These are phyloP conservation scores for Platynereis dumerilii DNA, from an alignment of 2,888 invertebrate species.

Conservation along the genomic window DNA sequence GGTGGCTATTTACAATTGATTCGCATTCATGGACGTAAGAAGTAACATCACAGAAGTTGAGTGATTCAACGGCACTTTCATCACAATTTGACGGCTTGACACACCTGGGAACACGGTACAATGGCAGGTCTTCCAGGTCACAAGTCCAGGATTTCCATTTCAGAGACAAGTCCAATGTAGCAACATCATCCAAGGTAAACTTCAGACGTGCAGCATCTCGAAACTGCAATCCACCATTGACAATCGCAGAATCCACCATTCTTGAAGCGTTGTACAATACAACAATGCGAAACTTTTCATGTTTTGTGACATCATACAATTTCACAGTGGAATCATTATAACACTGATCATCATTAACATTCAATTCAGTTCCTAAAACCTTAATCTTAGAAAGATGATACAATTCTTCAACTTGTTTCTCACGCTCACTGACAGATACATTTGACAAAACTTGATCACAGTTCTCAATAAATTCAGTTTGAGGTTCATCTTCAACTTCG, in stretches of 20 bases:
- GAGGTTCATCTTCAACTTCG: too few relatives aligned
- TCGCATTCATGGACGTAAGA: too few relatives aligned
- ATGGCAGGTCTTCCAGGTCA: neutral
- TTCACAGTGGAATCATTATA: slow-evolving; percentile 19
- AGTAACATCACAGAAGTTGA: too few relatives aligned
- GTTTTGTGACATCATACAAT: slow-evolving; percentile 28
- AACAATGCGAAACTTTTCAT: slow-evolving; percentile 33
- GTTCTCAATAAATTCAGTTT: slow-evolving; percentile 5
- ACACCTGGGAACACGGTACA: slow-evolving; percentile 8
- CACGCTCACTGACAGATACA: neutral
- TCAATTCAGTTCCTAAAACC: slow-evolving; percentile 28
- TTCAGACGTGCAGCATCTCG: too few relatives aligned
- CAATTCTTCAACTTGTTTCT: slow-evolving; percentile 13
- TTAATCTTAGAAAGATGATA: slow-evolving; percentile 18
- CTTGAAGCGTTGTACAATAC: too few relatives aligned
- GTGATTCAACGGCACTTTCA: slow-evolving; percentile 16
- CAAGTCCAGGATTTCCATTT: slow-evolving; percentile 36
- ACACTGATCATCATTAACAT: slow-evolving; percentile 20
- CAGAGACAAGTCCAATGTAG: slow-evolving; percentile 27
- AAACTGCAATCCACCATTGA: too few relatives aligned
- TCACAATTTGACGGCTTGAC: slow-evolving; percentile 12
- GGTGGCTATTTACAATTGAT: too few relatives aligned
- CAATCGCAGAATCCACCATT: too few relatives aligned
- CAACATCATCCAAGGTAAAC: slow-evolving; percentile 38
- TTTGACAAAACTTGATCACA: neutral